phyloP scores from a whole-genome alignment of 2,888 invertebrate species.

The Rhamnusium bicolor region DNA sequence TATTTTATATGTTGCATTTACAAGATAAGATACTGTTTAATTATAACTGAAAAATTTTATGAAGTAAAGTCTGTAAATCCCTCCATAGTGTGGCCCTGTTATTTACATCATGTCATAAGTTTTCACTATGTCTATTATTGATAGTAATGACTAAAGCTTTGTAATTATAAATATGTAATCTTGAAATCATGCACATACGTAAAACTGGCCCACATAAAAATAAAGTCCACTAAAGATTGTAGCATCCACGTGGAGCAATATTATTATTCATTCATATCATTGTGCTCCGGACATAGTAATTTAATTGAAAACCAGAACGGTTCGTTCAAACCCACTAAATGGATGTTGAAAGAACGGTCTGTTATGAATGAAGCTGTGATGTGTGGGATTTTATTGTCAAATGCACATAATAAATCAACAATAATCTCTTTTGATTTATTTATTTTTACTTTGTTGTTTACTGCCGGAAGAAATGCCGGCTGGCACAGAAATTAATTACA shows the following conservation, averaged over 20 bases:
- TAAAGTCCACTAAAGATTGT: neutral
- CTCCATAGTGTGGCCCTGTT: too few relatives aligned
- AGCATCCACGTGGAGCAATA: neutral
- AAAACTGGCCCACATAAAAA: neutral
- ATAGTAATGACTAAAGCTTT: too few relatives aligned
- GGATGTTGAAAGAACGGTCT: neutral
- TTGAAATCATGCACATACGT: neutral
- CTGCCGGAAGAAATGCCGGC: constrained; percentile 19
- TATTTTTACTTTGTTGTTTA: constrained; percentile 4
- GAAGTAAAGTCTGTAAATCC: too few relatives aligned
- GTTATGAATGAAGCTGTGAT: constrained; percentile 6
- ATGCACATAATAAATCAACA: constrained; percentile 22
- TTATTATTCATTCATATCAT: neutral
- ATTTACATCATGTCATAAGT: too few relatives aligned
- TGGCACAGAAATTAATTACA: constrained; percentile 3
- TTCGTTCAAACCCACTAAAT: neutral
- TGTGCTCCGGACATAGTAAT: neutral
- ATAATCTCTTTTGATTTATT: constrained; percentile 9
- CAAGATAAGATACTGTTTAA: too few relatives aligned
- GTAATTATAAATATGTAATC: too few relatives aligned
- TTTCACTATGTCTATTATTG: too few relatives aligned
- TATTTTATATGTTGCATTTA: too few relatives aligned
- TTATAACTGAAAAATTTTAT: too few relatives aligned
- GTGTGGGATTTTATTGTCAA: constrained; percentile 24
- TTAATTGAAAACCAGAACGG: neutral